phyloP scores from a whole-genome alignment of 2,888 invertebrate genomes.

The Brachylomia viminalis region DNA sequence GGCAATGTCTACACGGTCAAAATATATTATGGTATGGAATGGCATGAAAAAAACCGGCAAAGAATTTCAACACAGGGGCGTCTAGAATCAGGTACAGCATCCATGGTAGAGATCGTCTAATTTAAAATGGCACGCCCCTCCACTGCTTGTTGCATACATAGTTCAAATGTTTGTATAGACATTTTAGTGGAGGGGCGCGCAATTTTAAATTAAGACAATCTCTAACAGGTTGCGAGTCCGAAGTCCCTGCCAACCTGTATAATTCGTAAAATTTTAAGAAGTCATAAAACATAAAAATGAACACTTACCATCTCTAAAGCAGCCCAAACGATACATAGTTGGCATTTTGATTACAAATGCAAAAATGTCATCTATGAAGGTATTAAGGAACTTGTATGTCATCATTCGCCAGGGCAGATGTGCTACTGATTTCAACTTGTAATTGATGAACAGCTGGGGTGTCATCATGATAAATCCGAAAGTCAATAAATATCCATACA shows the following conservation, averaged over 20 bases:
- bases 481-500: constrained; percentile 99
- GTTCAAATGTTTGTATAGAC: too few relatives aligned
- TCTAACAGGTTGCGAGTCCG: too few relatives aligned
- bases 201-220: too few relatives aligned
- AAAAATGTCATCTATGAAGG: constrained; percentile 99
- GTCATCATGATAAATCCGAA: constrained; percentile 99
- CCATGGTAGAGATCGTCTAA: too few relatives aligned
- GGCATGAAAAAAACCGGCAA: too few relatives aligned
- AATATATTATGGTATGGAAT: too few relatives aligned
- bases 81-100: too few relatives aligned
- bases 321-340: constrained; percentile 99
- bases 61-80: too few relatives aligned
- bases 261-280: not conserved
- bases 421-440: constrained; percentile 99
- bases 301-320: constrained; percentile 97
- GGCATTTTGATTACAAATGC: constrained; percentile 99
- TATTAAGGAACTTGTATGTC: constrained; percentile 99
- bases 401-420: constrained; percentile 99
- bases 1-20: too few relatives aligned
- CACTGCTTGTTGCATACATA: too few relatives aligned
- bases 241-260: not conserved
- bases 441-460: constrained; percentile 99
- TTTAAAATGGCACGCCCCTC: too few relatives aligned
- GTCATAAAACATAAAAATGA: not conserved
- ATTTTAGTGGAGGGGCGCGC: too few relatives aligned